Conservation (phyloP, 1,140 invertebrate species). For the Trichoplusia ni region DNA sequence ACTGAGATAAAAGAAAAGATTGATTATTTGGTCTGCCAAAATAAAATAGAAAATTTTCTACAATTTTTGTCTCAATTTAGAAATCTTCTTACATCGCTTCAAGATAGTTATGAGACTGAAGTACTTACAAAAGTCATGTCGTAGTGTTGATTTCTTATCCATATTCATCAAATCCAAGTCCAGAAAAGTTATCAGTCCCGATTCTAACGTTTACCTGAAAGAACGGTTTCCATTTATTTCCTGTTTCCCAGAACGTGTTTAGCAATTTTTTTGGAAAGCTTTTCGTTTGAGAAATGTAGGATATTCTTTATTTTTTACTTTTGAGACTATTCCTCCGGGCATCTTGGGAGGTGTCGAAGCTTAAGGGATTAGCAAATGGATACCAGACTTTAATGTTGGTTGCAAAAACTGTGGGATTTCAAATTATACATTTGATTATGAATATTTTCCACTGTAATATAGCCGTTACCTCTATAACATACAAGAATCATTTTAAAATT, state of each 20-base stretch:
- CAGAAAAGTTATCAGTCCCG: constrained; percentile 16
- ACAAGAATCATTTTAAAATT: too few species aligned
- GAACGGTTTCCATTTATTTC: constrained; percentile 30
- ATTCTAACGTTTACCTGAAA: constrained; percentile 19
- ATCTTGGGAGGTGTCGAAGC: background rate
- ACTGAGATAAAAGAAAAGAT: too few species aligned
- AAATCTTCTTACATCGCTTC: too few species aligned
- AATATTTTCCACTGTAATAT: too few species aligned
- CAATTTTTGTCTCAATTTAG: too few species aligned
- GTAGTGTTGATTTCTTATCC: too few species aligned
- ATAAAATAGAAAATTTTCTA: too few species aligned
- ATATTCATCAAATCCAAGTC: background rate
- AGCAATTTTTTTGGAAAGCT: constrained; percentile 24
- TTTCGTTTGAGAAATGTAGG: constrained; percentile 5
- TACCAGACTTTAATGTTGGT: background rate
- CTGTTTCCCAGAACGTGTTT: constrained; percentile 26
- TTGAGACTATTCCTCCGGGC: background rate
- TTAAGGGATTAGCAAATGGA: constrained; percentile 16
- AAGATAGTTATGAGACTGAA: background rate
- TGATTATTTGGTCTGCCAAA: too few species aligned
- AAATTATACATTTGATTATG: background rate
- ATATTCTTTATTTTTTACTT: constrained; percentile 5
- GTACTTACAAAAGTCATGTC: too few species aligned
- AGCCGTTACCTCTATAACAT: too few species aligned
- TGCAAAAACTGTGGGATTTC: background rate